Evolutionary conservation across 2,888 invertebrate genomes (phyloP).

Genomic region (Ommatoiulus sabulosus): DNA sequence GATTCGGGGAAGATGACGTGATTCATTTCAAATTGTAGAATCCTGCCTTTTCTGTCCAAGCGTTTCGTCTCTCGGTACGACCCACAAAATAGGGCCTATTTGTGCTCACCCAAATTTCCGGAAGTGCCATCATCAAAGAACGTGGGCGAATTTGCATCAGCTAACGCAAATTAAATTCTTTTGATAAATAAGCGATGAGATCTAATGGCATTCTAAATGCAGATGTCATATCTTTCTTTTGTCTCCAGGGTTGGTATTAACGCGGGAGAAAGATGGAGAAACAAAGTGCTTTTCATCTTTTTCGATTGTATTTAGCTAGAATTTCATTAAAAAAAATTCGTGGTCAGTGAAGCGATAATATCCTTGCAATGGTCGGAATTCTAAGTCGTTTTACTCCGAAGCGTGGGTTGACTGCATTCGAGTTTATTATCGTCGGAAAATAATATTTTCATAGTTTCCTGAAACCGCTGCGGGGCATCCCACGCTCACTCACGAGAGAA

Average conservation of each 20-base stretch:
- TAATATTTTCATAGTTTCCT: not conserved
- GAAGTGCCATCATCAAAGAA: not conserved
- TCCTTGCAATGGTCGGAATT: not conserved
- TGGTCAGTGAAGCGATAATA: not conserved
- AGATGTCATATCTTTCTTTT: not conserved
- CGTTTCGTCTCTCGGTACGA: not conserved
- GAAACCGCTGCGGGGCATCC: not conserved
- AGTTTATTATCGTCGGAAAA: not conserved
- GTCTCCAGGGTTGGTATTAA: not conserved
- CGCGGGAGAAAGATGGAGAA: not conserved
- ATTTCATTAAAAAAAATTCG: not conserved
- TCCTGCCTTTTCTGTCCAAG: no score
- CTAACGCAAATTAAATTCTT: not conserved
- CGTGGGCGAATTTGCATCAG: not conserved
- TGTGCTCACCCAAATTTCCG: not conserved
- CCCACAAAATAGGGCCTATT: not conserved
- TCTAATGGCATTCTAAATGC: constrained; percentile 1
- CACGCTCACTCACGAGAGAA: not conserved
- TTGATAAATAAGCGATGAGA: not conserved
- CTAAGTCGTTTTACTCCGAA: not conserved
- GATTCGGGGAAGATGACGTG: no score
- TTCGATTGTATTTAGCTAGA: not conserved
- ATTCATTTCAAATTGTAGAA: no score
- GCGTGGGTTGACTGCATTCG: not conserved
- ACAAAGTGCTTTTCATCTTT: not conserved